Conservation (phyloP, 2,888 invertebrate species). For the Pandemis corylana region DNA sequence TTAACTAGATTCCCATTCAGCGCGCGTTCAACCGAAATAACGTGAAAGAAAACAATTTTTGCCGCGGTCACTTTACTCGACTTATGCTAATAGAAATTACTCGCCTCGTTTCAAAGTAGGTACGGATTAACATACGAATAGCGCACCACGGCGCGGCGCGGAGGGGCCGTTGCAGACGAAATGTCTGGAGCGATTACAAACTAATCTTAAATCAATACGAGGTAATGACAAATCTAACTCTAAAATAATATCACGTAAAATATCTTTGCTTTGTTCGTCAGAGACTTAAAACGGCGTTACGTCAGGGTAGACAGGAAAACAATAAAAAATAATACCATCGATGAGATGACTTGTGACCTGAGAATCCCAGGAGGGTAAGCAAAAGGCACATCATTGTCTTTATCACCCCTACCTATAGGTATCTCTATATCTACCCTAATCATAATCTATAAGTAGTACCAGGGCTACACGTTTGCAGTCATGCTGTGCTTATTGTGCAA, state of each 20-base stretch:
- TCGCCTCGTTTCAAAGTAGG: conserved; percentile 19
- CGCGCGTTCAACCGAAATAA: conserved; percentile 24
- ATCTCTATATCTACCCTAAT: no score
- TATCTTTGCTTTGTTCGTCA: conserved; percentile 5
- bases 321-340: not conserved
- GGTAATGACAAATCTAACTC: conserved; percentile 31
- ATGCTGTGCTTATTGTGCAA: not conserved
- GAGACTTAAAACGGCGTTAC: not conserved
- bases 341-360: not conserved
- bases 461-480: not conserved
- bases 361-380: not conserved
- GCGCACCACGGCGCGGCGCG: not conserved
- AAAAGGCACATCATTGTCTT: not conserved
- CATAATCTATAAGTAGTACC: not conserved
- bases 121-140: conserved; percentile 37
- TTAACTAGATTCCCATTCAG: conserved; percentile 9
- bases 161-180: conserved; percentile 17
- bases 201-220: conserved; percentile 28
- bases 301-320: not conserved
- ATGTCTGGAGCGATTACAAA: conserved; percentile 26
- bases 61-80: conserved; percentile 12
- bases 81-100: conserved; percentile 39
- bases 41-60: conserved; percentile 22
- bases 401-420: not conserved
- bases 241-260: conserved; percentile 17